Conservation (phyloP, 2,113 vertebrate genomes). For the Gambusia holbrooki region DNA sequence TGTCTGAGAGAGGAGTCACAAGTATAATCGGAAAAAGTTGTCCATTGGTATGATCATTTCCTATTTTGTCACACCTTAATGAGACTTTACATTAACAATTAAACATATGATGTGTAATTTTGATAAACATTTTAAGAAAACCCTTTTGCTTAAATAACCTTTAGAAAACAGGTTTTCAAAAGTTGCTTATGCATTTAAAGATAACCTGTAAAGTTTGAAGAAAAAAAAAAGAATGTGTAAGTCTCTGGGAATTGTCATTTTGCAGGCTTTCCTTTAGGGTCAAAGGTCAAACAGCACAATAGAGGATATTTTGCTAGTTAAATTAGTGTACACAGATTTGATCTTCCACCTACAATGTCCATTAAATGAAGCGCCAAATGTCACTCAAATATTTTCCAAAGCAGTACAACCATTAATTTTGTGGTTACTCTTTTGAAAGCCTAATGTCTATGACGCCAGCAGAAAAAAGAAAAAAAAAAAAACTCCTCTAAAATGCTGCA, state of each 20-base stretch:
- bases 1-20: no score
- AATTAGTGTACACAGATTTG: neutral
- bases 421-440: neutral
- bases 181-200: no score
- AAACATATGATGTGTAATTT: no score
- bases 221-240: neutral
- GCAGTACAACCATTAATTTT: neutral
- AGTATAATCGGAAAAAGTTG: no score
- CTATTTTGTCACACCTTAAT: no score
- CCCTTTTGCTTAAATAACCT: neutral
- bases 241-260: neutral
- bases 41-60: no score
- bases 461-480: neutral
- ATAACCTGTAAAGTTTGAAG: neutral
- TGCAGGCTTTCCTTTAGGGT: constrained; percentile 5
- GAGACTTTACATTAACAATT: no score
- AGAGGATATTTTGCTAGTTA: neutral
- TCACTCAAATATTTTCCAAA: neutral
- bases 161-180: neutral
- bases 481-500: neutral
- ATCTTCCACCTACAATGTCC: neutral
- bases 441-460: neutral
- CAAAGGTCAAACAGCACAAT: neutral
- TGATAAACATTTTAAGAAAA: neutral
- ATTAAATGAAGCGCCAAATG: neutral